phyloP scores from a whole-genome alignment of 1,140 invertebrate genomes.

The Probaryconus sp. region DNA sequence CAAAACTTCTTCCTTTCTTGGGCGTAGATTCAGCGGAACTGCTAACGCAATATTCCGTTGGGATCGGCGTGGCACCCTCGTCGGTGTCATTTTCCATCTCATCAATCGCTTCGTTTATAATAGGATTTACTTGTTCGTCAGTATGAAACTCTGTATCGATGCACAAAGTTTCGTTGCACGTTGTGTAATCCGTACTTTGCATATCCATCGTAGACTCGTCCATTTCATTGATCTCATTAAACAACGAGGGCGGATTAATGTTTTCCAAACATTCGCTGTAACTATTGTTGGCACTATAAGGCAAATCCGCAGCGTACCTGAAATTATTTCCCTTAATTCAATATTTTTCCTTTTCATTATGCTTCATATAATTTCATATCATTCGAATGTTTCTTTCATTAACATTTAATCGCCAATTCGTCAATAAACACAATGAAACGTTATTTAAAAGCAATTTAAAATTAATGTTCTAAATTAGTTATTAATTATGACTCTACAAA shows the following conservation, averaged over 20 bases:
- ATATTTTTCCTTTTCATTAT: too few relatives aligned
- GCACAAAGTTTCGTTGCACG: constrained; percentile 79
- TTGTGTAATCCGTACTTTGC: constrained; percentile 78
- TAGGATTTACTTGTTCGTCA: constrained; percentile 64
- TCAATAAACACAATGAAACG: too few relatives aligned
- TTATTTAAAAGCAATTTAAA: too few relatives aligned
- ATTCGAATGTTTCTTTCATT: too few relatives aligned
- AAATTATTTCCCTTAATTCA: too few relatives aligned
- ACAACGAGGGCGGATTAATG: constrained; percentile 81
- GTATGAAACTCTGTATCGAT: constrained; percentile 73
- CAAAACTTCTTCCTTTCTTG: constrained; percentile 80
- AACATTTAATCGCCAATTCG: too few relatives aligned
- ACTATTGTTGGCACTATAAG: constrained; percentile 74
- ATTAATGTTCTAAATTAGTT: too few relatives aligned
- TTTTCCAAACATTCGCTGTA: constrained; percentile 81
- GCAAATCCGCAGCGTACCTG: constrained; percentile 72
- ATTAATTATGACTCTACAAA: too few relatives aligned
- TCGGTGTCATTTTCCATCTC: constrained; percentile 74
- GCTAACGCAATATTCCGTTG: constrained; percentile 76
- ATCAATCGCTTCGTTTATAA: constrained; percentile 65
- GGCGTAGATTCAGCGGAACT: constrained; percentile 86
- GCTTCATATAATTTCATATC: too few relatives aligned
- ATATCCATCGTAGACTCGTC: constrained; percentile 81
- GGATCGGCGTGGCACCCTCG: constrained; percentile 78
- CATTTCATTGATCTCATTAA: constrained; percentile 81